Conservation (phyloP, 30 jellyfish, hydroid and myxozoan species). For the Pelagia noctiluca region DNA sequence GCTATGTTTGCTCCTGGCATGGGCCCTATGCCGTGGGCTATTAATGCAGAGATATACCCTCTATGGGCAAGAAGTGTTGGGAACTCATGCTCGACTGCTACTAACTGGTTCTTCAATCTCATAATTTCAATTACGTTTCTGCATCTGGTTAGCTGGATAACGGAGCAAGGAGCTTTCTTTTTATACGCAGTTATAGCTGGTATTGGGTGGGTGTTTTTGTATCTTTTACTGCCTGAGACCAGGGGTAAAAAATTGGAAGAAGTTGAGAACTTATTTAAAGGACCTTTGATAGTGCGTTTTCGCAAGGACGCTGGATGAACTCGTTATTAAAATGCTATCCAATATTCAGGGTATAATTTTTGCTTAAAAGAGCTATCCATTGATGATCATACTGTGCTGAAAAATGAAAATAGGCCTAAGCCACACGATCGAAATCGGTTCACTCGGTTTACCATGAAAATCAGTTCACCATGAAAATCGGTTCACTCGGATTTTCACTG, state of each 20-base stretch:
- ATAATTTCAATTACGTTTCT: constrained; percentile 80
- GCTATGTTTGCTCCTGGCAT: constrained; percentile 94
- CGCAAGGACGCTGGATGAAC: background rate
- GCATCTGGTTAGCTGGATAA: constrained; percentile 57
- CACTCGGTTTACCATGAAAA: background rate
- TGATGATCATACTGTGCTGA: background rate
- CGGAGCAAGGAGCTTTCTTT: constrained; percentile 85
- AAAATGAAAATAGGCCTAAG: background rate
- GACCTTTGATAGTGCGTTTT: constrained; percentile 53
- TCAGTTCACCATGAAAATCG: too few species aligned
- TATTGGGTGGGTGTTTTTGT: constrained; percentile 69
- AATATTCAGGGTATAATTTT: background rate
- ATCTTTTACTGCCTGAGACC: constrained; percentile 86
- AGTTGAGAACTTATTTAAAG: constrained; percentile 77
- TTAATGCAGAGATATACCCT: constrained; percentile 95
- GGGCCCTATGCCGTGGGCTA: constrained; percentile 99
- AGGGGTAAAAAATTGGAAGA: constrained; percentile 84
- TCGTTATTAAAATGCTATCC: background rate
- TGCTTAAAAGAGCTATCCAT: background rate
- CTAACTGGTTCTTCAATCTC: constrained; percentile 83
- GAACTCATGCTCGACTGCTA: constrained; percentile 72
- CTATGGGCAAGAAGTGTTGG: constrained; percentile 96
- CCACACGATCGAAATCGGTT: too few species aligned
- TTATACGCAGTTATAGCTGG: constrained; percentile 75
- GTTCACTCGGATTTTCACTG: too few species aligned